Conservation (phyloP, 2,888 invertebrate species). For the Pseudoips prasinana region DNA sequence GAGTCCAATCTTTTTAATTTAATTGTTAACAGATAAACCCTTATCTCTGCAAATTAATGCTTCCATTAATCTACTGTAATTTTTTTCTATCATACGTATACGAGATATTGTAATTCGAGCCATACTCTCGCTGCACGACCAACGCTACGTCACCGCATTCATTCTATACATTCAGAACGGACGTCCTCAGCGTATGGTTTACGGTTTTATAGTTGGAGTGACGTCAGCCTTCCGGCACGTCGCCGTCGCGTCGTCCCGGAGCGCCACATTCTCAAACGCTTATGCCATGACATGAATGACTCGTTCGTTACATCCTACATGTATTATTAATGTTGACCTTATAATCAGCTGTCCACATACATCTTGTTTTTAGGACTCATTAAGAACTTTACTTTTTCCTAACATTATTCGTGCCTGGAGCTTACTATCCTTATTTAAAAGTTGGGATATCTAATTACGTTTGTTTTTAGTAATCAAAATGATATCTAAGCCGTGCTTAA, state of each 20-base stretch:
- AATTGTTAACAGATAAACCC: too few relatives aligned
- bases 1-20: slow-evolving; percentile 38
- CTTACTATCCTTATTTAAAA: background rate
- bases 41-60: too few relatives aligned
- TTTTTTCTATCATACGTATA: too few relatives aligned
- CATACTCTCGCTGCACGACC: slow-evolving; percentile 39
- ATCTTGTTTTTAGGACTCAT: slow-evolving; percentile 23
- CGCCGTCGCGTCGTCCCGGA: slow-evolving; percentile 30
- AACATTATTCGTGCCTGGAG: background rate
- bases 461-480: too few relatives aligned
- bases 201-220: slow-evolving; percentile 57
- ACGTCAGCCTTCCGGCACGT: slow-evolving; percentile 65
- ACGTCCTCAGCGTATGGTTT: slow-evolving; percentile 61
- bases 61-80: too few relatives aligned
- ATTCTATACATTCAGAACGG: slow-evolving; percentile 55
- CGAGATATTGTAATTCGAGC: slow-evolving; percentile 27
- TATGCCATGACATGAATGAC: slow-evolving; percentile 58
- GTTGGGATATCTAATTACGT: background rate
- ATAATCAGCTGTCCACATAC: slow-evolving; percentile 50
- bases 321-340: slow-evolving; percentile 52
- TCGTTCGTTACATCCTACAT: slow-evolving; percentile 43
- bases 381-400: background rate
- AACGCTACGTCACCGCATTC: slow-evolving; percentile 49
- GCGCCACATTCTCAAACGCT: slow-evolving; percentile 49
- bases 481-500: too few relatives aligned